A percentile compares a stretch with the other conserved stretches of the same genome.
These are phyloP conservation scores for Sciurus vulgaris DNA, from an alignment of 2,797 vertebrate genomes.

Conservation along the genomic window DNA sequence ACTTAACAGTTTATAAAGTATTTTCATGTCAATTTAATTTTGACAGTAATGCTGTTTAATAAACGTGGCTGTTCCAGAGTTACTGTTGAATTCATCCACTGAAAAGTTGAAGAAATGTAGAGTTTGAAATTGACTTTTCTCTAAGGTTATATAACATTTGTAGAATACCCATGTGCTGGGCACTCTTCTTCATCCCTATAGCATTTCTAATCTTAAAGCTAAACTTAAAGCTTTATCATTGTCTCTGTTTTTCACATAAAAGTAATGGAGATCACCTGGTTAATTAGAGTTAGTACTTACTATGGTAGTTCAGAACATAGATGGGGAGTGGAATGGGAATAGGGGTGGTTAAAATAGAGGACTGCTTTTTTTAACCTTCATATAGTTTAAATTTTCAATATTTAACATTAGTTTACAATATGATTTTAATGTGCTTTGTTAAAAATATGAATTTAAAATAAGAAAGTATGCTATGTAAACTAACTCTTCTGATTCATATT, in stretches of 20 bases:
- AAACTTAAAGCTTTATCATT: background rate
- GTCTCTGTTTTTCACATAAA: background rate
- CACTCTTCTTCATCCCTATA: background rate
- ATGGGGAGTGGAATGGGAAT: background rate
- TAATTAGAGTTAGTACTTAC: background rate
- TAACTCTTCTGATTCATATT: background rate
- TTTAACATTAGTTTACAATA: constrained; percentile 12
- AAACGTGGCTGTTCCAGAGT: background rate
- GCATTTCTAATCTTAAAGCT: background rate
- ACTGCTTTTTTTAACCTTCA: background rate
- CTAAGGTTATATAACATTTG: background rate
- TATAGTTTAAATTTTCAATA: constrained; percentile 42
- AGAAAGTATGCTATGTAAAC: background rate
- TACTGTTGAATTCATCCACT: background rate
- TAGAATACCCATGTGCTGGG: background rate
- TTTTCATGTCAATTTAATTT: constrained; percentile 25
- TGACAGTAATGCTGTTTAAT: background rate
- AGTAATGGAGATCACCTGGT: background rate
- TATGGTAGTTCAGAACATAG: background rate
- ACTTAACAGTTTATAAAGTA: background rate
- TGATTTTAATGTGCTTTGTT: background rate
- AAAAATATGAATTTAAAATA: constrained; percentile 21
- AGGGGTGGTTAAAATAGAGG: background rate
- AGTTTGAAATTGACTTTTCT: background rate
- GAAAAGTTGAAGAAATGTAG: constrained; percentile 5